Conservation (phyloP, 1,140 invertebrate genomes). For the Cotesia glomerata region DNA sequence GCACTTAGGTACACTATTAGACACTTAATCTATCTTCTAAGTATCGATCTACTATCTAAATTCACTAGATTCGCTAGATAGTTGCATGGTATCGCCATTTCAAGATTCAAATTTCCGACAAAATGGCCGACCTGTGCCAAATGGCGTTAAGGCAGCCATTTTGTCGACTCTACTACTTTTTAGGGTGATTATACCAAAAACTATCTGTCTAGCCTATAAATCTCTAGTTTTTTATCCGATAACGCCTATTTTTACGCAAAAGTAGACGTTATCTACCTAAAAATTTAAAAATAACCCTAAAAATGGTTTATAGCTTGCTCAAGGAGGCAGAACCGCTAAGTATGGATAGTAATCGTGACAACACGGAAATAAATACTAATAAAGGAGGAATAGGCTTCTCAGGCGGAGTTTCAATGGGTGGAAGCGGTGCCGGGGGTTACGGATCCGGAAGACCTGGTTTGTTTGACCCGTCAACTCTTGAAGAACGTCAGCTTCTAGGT, state of each 20-base stretch:
- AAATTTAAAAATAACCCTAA: neutral
- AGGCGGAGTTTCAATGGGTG: conserved; percentile 44
- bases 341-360: conserved; percentile 66
- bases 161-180: too few species aligned
- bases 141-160: too few species aligned
- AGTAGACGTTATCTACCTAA: neutral
- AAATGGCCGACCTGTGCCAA: too few species aligned
- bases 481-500: conserved; percentile 89
- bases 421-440: conserved; percentile 32
- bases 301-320: conserved; percentile 67
- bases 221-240: too few species aligned
- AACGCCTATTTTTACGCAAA: too few species aligned
- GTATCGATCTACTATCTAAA: too few species aligned
- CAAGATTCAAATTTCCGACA: too few species aligned
- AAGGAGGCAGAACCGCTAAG: conserved; percentile 80
- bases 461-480: conserved; percentile 62
- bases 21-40: too few species aligned
- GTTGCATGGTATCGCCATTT: too few species aligned
- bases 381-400: conserved; percentile 51
- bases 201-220: neutral
- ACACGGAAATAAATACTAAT: conserved; percentile 57
- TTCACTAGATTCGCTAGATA: too few species aligned
- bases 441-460: conserved; percentile 51
- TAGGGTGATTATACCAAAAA: neutral
- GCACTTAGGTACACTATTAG: too few species aligned